Conservation (phyloP, 2,888 invertebrate genomes). For the Exocentrus adspersus region DNA sequence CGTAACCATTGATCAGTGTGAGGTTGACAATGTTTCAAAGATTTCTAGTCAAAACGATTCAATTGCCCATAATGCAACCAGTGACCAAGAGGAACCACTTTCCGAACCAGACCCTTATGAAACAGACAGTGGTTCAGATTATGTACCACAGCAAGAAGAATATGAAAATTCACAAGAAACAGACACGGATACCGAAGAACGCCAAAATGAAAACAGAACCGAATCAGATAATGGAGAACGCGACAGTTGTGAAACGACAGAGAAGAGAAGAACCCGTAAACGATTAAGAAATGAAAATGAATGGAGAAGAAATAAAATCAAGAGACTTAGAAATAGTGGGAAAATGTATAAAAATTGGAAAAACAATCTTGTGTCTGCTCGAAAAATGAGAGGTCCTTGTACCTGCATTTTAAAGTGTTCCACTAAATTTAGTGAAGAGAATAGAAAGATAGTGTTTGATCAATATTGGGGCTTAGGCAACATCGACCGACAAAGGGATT, state of each 20-base stretch:
- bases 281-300: neutral
- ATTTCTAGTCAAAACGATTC: constrained; percentile 4
- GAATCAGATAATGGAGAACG: neutral
- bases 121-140: neutral
- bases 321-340: constrained; percentile 10
- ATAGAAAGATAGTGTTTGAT: constrained; percentile 5
- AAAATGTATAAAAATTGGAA: constrained; percentile 17
- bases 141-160: constrained; percentile 2
- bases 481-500: constrained; percentile 9
- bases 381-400: constrained; percentile 13
- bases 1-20: constrained; percentile 2
- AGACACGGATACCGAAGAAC: neutral
- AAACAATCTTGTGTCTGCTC: constrained; percentile 1
- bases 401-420: constrained; percentile 15
- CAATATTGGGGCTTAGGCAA: constrained; percentile 17
- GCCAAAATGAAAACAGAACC: neutral
- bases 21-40: constrained; percentile 2
- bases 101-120: constrained; percentile 9
- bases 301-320: constrained; percentile 21
- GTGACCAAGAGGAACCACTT: constrained; percentile 7
- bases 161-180: constrained; percentile 6
- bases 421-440: neutral
- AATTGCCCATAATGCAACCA: constrained; percentile 6
- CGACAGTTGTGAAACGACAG: neutral
- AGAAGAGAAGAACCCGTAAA: constrained; percentile 15